phyloP scores from a whole-genome alignment of 2,888 invertebrate genomes.

The Cheilosia scutellata region DNA sequence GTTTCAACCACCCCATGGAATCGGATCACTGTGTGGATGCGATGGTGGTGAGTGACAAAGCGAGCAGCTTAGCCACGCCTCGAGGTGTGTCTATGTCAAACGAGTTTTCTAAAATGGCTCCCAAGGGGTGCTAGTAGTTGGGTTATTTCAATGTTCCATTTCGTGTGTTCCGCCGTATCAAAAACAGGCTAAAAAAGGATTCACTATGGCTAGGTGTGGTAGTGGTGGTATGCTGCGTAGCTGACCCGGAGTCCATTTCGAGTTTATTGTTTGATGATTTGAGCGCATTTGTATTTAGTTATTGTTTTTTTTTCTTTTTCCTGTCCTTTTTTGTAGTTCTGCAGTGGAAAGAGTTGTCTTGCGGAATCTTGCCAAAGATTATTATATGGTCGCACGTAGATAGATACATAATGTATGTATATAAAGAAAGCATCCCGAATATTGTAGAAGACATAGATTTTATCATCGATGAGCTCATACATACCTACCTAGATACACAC shows the following conservation, averaged over 20 bases:
- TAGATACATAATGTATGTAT: constrained; percentile 15
- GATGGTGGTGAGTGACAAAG: constrained; percentile 50
- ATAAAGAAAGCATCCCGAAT: constrained; percentile 16
- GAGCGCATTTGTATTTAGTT: constrained; percentile 77
- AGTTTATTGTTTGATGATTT: constrained; percentile 85
- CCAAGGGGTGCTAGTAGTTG: constrained; percentile 40
- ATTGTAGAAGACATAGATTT: constrained; percentile 17
- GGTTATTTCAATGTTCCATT: constrained; percentile 45
- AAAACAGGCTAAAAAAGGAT: constrained; percentile 45
- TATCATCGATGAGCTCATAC: constrained; percentile 6
- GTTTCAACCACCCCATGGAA: constrained; percentile 62
- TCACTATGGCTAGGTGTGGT: constrained; percentile 37
- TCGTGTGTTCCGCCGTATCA: constrained; percentile 45
- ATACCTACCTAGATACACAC: neutral
- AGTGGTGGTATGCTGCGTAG: constrained; percentile 2
- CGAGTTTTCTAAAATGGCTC: constrained; percentile 72
- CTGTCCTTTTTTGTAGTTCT: constrained; percentile 45
- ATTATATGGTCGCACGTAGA: constrained; percentile 26
- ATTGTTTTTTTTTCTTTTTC: constrained; percentile 66
- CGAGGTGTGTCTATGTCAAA: constrained; percentile 66
- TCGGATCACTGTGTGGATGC: constrained; percentile 32
- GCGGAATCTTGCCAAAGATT: constrained; percentile 51
- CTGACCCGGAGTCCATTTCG: constrained; percentile 83
- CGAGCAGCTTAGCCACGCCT: constrained; percentile 62
- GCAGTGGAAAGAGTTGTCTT: constrained; percentile 67